A percentile compares a stretch with the other conserved stretches of the same genome.
Conservation (phyloP, 2,113 vertebrate genomes). For the Cephalophus harveyi region DNA sequence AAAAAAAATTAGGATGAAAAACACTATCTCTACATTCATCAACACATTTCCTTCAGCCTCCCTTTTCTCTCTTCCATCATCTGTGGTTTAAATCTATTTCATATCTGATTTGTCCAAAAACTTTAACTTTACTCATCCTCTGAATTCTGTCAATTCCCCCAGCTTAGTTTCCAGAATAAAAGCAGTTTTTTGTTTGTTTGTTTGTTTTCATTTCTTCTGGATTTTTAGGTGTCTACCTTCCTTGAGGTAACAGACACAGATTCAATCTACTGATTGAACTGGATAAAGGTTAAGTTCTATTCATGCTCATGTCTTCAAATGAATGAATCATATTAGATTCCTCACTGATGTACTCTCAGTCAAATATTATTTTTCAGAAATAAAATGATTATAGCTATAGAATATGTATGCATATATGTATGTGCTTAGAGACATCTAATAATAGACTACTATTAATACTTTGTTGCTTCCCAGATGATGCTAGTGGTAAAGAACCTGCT, state of each 20-base stretch:
- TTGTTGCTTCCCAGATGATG: not conserved
- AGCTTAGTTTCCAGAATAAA: not conserved
- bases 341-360: not conserved
- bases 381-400: not conserved
- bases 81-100: not conserved
- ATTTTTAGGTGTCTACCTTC: not conserved
- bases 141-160: not conserved
- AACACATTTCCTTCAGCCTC: not conserved
- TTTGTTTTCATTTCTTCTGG: not conserved
- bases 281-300: not conserved
- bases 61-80: not conserved
- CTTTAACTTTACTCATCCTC: not conserved
- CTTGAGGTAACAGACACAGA: not conserved
- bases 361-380: not conserved
- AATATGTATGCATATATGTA: not conserved
- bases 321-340: not conserved
- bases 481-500: not conserved
- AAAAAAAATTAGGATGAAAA: not conserved
- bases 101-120: not conserved
- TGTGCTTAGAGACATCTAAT: not conserved
- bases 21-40: not conserved
- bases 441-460: not conserved
- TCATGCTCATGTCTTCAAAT: not conserved
- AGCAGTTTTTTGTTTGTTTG: not conserved
- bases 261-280: not conserved